These are phyloP conservation scores for Stigmatopora argus DNA, from an alignment of 2,113 vertebrate species.

Conservation along the genomic window DNA sequence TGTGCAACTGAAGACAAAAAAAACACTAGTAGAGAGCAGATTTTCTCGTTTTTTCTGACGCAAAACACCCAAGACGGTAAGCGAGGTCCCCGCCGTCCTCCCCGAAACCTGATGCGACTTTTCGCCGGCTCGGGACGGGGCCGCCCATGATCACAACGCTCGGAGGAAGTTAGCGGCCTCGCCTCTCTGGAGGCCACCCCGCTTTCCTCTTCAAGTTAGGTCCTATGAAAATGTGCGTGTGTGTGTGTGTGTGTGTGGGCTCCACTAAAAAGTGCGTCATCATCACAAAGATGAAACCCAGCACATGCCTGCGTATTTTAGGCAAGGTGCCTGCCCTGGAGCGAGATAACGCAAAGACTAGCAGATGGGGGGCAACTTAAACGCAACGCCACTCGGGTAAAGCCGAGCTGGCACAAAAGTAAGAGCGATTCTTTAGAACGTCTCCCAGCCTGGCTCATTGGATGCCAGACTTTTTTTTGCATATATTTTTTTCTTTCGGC, in stretches of 20 bases:
- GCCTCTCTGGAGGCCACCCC: conserved; percentile 57
- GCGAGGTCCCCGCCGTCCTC: conserved; percentile 45
- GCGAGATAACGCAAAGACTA: conserved; percentile 70
- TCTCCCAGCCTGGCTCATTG: conserved; percentile 58
- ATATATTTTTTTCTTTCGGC: conserved; percentile 50
- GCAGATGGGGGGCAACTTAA: conserved; percentile 68
- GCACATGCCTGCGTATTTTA: conserved; percentile 61
- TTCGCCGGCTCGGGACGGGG: conserved; percentile 38
- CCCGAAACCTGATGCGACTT: conserved; percentile 55
- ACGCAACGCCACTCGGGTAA: conserved; percentile 68
- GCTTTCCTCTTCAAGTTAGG: conserved; percentile 57
- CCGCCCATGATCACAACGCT: conserved; percentile 61
- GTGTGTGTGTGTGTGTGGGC: conserved; percentile 60
- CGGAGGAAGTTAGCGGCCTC: conserved; percentile 68
- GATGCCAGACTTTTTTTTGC: conserved; percentile 61
- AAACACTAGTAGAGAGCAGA: too few relatives aligned
- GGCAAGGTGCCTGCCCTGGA: conserved; percentile 69
- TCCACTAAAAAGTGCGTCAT: conserved; percentile 69
- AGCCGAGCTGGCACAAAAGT: conserved; percentile 66
- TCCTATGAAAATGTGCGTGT: conserved; percentile 2
- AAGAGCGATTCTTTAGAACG: conserved; percentile 65
- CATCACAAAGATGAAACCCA: conserved; percentile 67
- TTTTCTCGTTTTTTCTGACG: conserved; percentile 26
- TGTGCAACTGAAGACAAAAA: too few relatives aligned
- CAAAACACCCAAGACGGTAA: conserved; percentile 38